A percentile compares a stretch with the other conserved stretches of the same genome.
phyloP scores from a whole-genome alignment of 1,140 invertebrate species.

The Thaumetopoea pityocampa region DNA sequence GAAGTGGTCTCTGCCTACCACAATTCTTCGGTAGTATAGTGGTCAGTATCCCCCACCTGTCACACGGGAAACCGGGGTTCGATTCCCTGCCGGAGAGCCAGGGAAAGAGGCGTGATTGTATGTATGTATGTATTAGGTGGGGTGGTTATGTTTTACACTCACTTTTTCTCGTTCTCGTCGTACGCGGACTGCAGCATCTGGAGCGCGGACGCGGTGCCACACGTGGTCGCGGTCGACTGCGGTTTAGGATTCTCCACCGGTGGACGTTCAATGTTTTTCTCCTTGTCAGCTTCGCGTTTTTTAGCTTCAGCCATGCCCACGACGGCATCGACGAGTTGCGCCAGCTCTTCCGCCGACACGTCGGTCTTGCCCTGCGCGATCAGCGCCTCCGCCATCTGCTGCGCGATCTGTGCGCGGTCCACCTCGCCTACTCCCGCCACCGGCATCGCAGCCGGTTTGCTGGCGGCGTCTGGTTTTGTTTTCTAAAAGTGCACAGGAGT shows the following conservation, averaged over 20 bases:
- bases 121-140: too few species aligned
- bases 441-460: constrained; percentile 19
- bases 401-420: constrained; percentile 84
- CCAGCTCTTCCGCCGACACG: constrained; percentile 84
- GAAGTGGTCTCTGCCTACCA: too few species aligned
- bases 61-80: too few species aligned
- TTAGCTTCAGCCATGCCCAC: constrained; percentile 74
- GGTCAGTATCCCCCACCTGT: too few species aligned
- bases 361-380: constrained; percentile 86
- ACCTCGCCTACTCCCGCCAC: constrained; percentile 83
- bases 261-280: constrained; percentile 10
- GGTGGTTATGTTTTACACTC: constrained; percentile 21
- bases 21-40: too few species aligned
- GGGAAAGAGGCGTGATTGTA: too few species aligned
- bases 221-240: background rate
- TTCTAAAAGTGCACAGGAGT: background rate
- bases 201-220: constrained; percentile 44
- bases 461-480: background rate
- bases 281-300: constrained; percentile 40
- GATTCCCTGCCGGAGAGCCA: too few species aligned
- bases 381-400: constrained; percentile 85
- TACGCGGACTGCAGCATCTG: constrained; percentile 56
- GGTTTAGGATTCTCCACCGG: background rate
- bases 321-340: constrained; percentile 85
- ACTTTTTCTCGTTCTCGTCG: constrained; percentile 56